Evolutionary conservation across 2,888 invertebrate genomes (phyloP).

Genomic region (Drymonia ruficornis): DNA sequence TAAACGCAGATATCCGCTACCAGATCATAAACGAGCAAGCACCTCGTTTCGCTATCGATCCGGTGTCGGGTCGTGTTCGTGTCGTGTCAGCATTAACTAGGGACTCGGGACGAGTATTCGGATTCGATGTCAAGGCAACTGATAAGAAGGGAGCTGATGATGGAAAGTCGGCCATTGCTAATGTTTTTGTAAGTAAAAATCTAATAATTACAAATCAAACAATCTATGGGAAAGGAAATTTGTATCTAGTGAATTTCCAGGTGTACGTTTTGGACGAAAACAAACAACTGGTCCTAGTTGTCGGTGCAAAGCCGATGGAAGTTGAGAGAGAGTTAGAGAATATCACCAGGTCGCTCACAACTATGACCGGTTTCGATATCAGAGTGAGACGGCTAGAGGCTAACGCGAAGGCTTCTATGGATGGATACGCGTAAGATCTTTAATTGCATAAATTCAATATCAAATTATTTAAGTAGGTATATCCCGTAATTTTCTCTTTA

Average conservation of each 20-base stretch:
- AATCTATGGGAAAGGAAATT: not conserved
- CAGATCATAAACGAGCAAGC: slow-evolving; percentile 91
- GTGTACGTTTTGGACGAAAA: slow-evolving; percentile 93
- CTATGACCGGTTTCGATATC: slow-evolving; percentile 91
- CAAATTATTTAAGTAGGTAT: too few relatives aligned
- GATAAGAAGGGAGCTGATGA: slow-evolving; percentile 92
- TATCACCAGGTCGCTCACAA: slow-evolving; percentile 88
- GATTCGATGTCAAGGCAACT: slow-evolving; percentile 95
- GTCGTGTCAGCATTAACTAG: slow-evolving; percentile 88
- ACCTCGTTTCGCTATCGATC: slow-evolving; percentile 91
- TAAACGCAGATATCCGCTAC: slow-evolving; percentile 92
- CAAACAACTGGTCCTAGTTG: slow-evolving; percentile 91
- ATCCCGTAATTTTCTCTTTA: too few relatives aligned
- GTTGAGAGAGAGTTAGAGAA: slow-evolving; percentile 89
- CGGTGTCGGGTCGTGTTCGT: slow-evolving; percentile 90
- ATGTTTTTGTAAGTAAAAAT: slow-evolving; percentile 89
- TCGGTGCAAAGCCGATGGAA: slow-evolving; percentile 90
- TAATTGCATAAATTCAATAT: not conserved
- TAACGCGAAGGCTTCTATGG: slow-evolving; percentile 87
- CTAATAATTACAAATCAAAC: not conserved
- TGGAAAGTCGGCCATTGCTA: slow-evolving; percentile 92
- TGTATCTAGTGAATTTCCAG: slow-evolving; percentile 64
- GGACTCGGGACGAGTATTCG: slow-evolving; percentile 91
- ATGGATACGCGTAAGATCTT: slow-evolving; percentile 86
- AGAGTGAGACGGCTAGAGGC: slow-evolving; percentile 91